Evolutionary conservation across 2,797 vertebrate genomes (phyloP).

Genomic region (Vireo griseus): DNA sequence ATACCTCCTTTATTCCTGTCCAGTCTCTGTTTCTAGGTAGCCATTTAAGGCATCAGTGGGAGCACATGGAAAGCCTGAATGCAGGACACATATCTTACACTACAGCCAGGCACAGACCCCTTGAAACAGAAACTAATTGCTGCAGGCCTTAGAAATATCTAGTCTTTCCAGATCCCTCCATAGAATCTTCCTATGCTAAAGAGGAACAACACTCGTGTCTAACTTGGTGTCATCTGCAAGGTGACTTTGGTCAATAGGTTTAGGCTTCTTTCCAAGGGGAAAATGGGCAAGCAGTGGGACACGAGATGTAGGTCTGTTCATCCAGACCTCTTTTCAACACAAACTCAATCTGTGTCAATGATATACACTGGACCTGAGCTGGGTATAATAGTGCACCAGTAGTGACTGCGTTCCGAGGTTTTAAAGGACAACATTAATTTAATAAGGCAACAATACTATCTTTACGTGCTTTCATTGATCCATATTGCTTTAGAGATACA

Average conservation of each 20-base stretch:
- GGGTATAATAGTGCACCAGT: not conserved
- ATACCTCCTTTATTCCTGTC: too few relatives aligned
- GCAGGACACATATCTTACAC: not conserved
- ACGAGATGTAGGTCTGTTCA: not conserved
- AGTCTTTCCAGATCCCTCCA: not conserved
- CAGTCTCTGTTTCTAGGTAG: too few relatives aligned
- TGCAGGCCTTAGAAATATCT: not conserved
- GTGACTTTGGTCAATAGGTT: not conserved
- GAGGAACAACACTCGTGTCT: rapidly evolving
- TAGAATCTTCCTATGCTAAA: not conserved
- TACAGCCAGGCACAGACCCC: not conserved
- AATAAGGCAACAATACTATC: not conserved
- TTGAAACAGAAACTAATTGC: not conserved
- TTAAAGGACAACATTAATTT: not conserved
- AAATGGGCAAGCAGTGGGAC: not conserved
- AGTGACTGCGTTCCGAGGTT: not conserved
- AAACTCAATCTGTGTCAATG: not conserved
- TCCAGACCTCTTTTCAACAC: not conserved
- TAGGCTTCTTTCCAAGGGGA: not conserved
- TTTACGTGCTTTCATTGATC: not conserved
- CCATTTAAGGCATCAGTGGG: too few relatives aligned
- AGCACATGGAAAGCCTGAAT: not conserved
- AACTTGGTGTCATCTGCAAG: not conserved
- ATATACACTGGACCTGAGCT: not conserved
- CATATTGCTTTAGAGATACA: not conserved